Conservation (phyloP, 92 coral and sea anemone species). For the Umimayanthus chanpuru region DNA sequence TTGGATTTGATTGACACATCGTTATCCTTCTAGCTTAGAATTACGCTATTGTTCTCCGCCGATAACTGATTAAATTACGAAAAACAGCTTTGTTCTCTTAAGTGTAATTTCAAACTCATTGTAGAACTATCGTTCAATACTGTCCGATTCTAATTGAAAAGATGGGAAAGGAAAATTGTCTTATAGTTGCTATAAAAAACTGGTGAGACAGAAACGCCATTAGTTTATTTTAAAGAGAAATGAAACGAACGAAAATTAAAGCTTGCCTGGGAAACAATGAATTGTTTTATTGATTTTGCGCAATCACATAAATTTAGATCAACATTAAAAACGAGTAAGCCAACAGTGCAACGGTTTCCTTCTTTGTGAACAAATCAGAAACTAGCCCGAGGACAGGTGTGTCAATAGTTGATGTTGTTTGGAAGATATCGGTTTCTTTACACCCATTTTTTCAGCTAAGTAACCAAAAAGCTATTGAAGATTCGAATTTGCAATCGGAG, state of each 20-base stretch:
- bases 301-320: not conserved
- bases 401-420: not conserved
- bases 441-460: not conserved
- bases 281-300: not conserved
- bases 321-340: not conserved
- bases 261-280: not conserved
- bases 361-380: constrained; percentile 4
- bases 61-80: not conserved
- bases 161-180: not conserved
- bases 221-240: not conserved
- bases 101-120: not conserved
- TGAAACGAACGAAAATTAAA: not conserved
- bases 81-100: not conserved
- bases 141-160: no score
- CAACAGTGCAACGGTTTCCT: not conserved
- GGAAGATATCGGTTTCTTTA: constrained; percentile 5
- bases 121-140: not conserved
- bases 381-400: not conserved
- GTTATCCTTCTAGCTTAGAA: not conserved
- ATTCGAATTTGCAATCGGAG: not conserved
- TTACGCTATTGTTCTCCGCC: not conserved
- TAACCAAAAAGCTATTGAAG: not conserved
- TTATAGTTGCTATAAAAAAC: not conserved
- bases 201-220: not conserved
- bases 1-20: not conserved